Base-by-base conservation (phyloP, 2,797 vertebrate species). In the Limosa lapponica region DNA sequence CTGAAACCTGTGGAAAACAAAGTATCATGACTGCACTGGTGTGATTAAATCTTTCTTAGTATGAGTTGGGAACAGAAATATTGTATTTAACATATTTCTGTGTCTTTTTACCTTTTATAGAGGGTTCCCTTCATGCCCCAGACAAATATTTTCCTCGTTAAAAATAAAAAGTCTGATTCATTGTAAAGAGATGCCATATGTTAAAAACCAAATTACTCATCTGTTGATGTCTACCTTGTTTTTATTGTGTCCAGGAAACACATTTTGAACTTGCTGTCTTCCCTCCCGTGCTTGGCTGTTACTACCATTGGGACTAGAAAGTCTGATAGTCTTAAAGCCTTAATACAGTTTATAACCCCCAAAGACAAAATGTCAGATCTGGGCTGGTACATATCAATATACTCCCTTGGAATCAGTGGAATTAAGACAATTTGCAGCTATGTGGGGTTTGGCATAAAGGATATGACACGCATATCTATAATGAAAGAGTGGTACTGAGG, bases 1-100 rank as follows among this genome's bases (percentile, higher is more conserved):
- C 70, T 41, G 65, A 96, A 97, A 86, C 39, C 46, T 85, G 23
- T 89, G 90, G 91, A 94, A 97, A 95, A 79, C 36, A 72, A 95
- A 92, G 41, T 84, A 72, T 93, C 55, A 58, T 82, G 55, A 70
- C 90, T 91, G 28, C 51, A 61, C 11, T 78, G 67, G 25, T 74
- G 65, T 77, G 67, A 80, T 79, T 43, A 95, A 95, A 82, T 37
- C 23, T 92, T 70, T 78, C 82, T 44, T 46, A 10, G 46, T 90
- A 58, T 67, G 17, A 75, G 41, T 54, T 91, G 30, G 48, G 44
- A 84, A 70, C 17, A 96, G 71, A 92, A 94, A 89, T 85, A 82
- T 8, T 70, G n/a, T 93, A 43, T 65, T 90, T 44, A 74, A 61
- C 11, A 7, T 34, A 57, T 66, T 81, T 90, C 14, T 64, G 20